Percentiles rank a stretch among this genome's conserved stretches.
Evolutionary conservation across 2,797 vertebrate species (phyloP).

Genomic region (Chromobotia macracanthus): DNA sequence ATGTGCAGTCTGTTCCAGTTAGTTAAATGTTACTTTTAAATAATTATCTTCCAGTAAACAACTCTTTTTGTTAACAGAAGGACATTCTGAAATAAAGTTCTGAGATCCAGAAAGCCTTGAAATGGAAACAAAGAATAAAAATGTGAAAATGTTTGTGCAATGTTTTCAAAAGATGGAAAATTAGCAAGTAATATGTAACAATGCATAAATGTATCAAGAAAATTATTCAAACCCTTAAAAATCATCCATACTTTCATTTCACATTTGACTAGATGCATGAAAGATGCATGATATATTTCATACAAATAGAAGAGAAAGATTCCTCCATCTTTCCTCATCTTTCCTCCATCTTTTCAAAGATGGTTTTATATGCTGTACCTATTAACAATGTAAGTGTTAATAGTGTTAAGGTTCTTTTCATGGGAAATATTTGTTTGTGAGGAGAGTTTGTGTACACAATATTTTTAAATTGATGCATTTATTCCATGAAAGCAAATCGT

Average conservation of each 20-base stretch:
- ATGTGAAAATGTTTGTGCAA: neutral
- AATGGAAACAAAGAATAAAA: neutral
- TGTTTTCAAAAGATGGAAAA: neutral
- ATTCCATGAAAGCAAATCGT: neutral
- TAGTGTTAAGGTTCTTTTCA: too few species aligned
- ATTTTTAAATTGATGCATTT: slow-evolving; percentile 1
- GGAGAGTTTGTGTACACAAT: neutral
- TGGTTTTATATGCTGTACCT: too few species aligned
- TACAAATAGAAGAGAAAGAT: too few species aligned
- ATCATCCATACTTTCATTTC: neutral
- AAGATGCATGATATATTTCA: too few species aligned
- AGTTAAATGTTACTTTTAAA: neutral
- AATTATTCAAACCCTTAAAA: neutral
- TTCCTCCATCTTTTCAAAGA: too few species aligned
- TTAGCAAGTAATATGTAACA: neutral
- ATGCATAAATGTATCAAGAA: neutral
- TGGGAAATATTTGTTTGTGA: too few species aligned
- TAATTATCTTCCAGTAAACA: neutral
- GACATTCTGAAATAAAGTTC: neutral
- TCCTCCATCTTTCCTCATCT: too few species aligned
- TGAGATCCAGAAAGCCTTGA: neutral
- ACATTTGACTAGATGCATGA: neutral
- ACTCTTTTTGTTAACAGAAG: neutral
- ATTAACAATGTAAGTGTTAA: too few species aligned
- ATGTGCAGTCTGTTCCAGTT: neutral